These are phyloP conservation scores for Adela reaumurella DNA, from an alignment of 2,888 invertebrate species.

Conservation along the genomic window DNA sequence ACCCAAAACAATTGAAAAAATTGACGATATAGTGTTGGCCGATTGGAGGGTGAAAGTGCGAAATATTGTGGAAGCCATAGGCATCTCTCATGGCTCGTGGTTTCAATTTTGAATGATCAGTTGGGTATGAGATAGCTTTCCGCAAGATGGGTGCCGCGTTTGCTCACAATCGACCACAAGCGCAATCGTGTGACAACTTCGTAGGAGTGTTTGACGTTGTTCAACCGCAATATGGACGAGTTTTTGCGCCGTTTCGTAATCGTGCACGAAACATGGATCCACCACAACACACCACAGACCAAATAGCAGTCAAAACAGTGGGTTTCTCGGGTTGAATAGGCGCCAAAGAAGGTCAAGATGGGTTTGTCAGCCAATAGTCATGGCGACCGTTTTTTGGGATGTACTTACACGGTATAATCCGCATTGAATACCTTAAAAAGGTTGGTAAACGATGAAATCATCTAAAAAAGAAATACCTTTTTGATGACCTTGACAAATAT, in stretches of 20 bases:
- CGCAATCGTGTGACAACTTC: slow-evolving; percentile 11
- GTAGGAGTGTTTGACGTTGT: slow-evolving; percentile 13
- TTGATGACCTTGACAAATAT: slow-evolving; percentile 6
- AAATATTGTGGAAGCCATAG: slow-evolving; percentile 10
- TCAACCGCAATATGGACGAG: slow-evolving; percentile 13
- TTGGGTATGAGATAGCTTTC: slow-evolving; percentile 15
- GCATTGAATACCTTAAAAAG: not conserved
- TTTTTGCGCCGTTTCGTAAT: slow-evolving; percentile 17
- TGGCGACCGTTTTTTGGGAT: slow-evolving; percentile 9
- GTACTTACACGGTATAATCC: not conserved
- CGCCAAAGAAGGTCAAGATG: slow-evolving; percentile 15
- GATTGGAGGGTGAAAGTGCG: slow-evolving; percentile 10
- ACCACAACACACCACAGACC: slow-evolving; percentile 18
- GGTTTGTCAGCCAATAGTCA: slow-evolving; percentile 11
- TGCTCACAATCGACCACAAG: slow-evolving; percentile 14
- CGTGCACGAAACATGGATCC: slow-evolving; percentile 21
- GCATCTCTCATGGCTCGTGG: slow-evolving; percentile 9
- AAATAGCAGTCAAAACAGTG: slow-evolving; percentile 12
- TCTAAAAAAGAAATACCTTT: slow-evolving; percentile 5
- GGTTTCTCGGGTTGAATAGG: slow-evolving; percentile 13
- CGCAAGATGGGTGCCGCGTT: slow-evolving; percentile 19
- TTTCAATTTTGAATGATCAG: slow-evolving; percentile 13
- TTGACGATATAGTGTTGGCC: slow-evolving; percentile 11
- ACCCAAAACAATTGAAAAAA: slow-evolving; percentile 14
- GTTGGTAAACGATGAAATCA: slow-evolving; percentile 2